phyloP scores from a whole-genome alignment of 2,888 invertebrate species.

The Pristionchus mayeri region DNA sequence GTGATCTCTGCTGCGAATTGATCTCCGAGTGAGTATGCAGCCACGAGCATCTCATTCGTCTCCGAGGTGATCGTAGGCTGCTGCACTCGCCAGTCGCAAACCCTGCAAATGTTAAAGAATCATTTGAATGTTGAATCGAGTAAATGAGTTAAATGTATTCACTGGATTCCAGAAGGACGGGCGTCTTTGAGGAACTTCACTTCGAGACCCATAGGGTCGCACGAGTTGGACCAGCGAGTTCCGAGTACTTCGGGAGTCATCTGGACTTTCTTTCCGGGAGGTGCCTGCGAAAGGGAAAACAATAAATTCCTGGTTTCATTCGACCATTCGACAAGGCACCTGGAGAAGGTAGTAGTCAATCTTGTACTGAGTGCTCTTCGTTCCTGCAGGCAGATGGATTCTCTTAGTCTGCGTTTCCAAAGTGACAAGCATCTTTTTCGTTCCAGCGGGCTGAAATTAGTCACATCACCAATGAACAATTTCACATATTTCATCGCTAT shows the following conservation, averaged over 20 bases:
- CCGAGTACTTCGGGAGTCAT: slow-evolving; percentile 22
- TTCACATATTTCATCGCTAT: no score
- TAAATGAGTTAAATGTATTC: not conserved
- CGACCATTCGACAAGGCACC: not conserved
- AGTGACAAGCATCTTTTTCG: not conserved
- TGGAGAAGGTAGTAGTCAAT: slow-evolving; percentile 3
- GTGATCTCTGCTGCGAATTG: not conserved
- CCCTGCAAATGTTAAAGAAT: not conserved
- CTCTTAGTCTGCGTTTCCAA: not conserved
- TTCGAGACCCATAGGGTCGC: not conserved
- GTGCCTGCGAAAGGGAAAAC: not conserved
- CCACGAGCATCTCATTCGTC: not conserved
- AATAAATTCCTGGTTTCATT: not conserved
- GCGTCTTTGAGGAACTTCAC: slow-evolving; percentile 18
- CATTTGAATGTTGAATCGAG: not conserved
- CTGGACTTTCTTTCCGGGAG: not conserved
- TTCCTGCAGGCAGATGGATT: not conserved
- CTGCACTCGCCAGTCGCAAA: not conserved
- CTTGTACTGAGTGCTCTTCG: not conserved
- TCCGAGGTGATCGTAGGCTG: not conserved
- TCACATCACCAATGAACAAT: no score
- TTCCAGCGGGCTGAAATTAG: not conserved
- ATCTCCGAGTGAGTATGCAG: not conserved
- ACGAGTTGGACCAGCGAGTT: not conserved
- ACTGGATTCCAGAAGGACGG: slow-evolving; percentile 19